These are phyloP conservation scores for Neodiprion virginianus DNA, from an alignment of 1,140 invertebrate genomes.

Conservation along the genomic window DNA sequence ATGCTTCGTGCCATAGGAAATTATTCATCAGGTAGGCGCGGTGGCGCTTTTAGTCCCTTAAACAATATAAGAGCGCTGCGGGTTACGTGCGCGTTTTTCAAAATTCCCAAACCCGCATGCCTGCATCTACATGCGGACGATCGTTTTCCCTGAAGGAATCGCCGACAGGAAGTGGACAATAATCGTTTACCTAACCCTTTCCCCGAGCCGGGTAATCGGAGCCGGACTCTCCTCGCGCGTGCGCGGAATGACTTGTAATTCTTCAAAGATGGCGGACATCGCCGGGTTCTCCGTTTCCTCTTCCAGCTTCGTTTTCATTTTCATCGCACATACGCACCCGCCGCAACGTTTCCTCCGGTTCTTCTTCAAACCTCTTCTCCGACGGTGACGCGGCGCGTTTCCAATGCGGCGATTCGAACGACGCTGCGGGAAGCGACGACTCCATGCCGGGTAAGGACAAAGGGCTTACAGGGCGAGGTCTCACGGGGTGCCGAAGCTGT, in stretches of 20 bases:
- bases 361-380: background rate
- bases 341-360: background rate
- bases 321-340: background rate
- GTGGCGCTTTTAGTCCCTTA: background rate
- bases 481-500: slow-evolving; percentile 46
- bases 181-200: slow-evolving; percentile 18
- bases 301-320: background rate
- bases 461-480: background rate
- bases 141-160: background rate
- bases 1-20: too few species aligned
- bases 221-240: background rate
- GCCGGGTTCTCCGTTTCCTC: background rate
- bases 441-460: background rate
- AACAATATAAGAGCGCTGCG: background rate
- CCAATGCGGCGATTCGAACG: background rate
- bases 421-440: background rate
- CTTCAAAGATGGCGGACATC: background rate
- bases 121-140: background rate
- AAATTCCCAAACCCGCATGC: slow-evolving; percentile 1
- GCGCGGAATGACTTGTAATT: slow-evolving; percentile 1
- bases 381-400: background rate
- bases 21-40: background rate
- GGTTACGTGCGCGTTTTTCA: slow-evolving; percentile 14
- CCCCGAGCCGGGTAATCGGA: background rate
- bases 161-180: slow-evolving; percentile 28